Percentiles rank a stretch among this genome's conserved stretches.
phyloP scores from a whole-genome alignment of 2,888 invertebrate genomes.

The Acanthacorydalis orientalis region DNA sequence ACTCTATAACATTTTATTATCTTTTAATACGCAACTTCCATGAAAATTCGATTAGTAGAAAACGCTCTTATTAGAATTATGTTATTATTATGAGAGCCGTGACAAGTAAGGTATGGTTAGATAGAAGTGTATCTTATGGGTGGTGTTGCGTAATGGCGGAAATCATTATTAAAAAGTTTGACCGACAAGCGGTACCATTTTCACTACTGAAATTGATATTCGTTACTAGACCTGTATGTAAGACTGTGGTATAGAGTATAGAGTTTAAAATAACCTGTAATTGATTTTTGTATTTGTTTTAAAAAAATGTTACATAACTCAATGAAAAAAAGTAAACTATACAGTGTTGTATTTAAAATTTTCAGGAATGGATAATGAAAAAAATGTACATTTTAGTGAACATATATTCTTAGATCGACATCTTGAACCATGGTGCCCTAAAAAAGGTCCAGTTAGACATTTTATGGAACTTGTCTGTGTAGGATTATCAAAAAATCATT shows the following conservation, averaged over 20 bases:
- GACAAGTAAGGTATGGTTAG: background rate
- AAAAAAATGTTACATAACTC: too few species aligned
- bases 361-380: slow-evolving; percentile 47
- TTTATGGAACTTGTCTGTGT: slow-evolving; percentile 95
- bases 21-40: too few species aligned
- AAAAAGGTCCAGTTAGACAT: slow-evolving; percentile 76
- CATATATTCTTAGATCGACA: slow-evolving; percentile 85
- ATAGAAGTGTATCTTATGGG: background rate
- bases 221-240: too few species aligned
- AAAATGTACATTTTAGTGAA: slow-evolving; percentile 68
- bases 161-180: too few species aligned
- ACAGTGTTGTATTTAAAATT: slow-evolving; percentile 1
- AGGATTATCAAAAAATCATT: slow-evolving; percentile 88
- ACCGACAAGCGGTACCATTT: too few species aligned
- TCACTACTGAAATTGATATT: too few species aligned
- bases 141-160: background rate
- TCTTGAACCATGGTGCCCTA: slow-evolving; percentile 79
- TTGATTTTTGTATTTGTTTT: background rate
- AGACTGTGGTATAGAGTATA: too few species aligned
- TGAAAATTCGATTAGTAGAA: too few species aligned
- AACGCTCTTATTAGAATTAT: too few species aligned
- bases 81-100: too few species aligned
- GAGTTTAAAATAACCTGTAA: background rate
- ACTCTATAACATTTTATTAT: too few species aligned
- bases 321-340: slow-evolving; percentile 2